These are phyloP conservation scores for Sapajus apella DNA, from an alignment of 2,113 vertebrate species.

Conservation along the genomic window DNA sequence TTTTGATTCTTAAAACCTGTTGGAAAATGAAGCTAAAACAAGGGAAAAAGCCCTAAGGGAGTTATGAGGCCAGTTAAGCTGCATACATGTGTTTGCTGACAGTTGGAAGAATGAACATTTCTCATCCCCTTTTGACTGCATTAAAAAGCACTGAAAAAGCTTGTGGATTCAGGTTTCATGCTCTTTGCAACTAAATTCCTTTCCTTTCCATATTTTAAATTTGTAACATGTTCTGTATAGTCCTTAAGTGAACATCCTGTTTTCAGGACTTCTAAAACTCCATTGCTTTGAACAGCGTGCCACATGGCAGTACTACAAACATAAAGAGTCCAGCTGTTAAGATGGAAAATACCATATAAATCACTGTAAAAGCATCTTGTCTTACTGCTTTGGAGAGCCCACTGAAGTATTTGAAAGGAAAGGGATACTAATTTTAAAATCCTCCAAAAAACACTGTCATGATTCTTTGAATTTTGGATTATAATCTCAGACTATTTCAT, in stretches of 20 bases:
- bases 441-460: not conserved
- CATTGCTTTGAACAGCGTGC: slow-evolving; percentile 70
- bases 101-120: slow-evolving; percentile 74
- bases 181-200: slow-evolving; percentile 56
- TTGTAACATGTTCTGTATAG: slow-evolving; percentile 64
- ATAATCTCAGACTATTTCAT: slow-evolving; percentile 20
- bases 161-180: slow-evolving; percentile 71
- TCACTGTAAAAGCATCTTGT: slow-evolving; percentile 55
- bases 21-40: slow-evolving; percentile 44
- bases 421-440: slow-evolving; percentile 66
- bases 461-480: slow-evolving; percentile 62
- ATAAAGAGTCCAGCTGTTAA: slow-evolving; percentile 68
- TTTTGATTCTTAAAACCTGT: slow-evolving; percentile 55
- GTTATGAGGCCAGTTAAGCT: slow-evolving; percentile 62
- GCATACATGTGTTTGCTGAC: slow-evolving; percentile 72
- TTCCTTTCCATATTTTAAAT: slow-evolving; percentile 59
- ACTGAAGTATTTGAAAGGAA: slow-evolving; percentile 62
- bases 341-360: slow-evolving; percentile 75
- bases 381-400: slow-evolving; percentile 59
- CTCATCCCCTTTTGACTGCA: slow-evolving; percentile 55
- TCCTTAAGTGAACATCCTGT: slow-evolving; percentile 70
- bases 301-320: slow-evolving; percentile 65
- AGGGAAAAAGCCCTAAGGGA: slow-evolving; percentile 31
- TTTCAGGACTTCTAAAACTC: slow-evolving; percentile 71
- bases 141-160: slow-evolving; percentile 38